Evolutionary conservation across 2,113 vertebrate genomes (phyloP), one percentile per base, ranked within the genome.

Genomic region (Corvus hawaiiensis): DNA sequence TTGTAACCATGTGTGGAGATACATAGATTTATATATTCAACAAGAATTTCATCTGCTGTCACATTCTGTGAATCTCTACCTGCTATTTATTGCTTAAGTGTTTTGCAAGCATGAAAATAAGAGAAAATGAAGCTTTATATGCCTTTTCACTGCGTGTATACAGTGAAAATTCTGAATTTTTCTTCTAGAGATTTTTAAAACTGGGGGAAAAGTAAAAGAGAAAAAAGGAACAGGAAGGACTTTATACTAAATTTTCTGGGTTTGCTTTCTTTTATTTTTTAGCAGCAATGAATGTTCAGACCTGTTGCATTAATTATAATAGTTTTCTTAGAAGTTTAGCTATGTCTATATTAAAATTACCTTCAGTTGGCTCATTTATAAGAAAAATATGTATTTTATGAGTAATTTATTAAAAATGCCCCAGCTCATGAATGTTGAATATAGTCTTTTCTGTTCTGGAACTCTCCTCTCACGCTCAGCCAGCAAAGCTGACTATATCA

Each of bases 171-270:
- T 85, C 18, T 71, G 18, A 5, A 16, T 32, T 87, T 81, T 66
- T 56, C 21, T 69, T 44, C 21, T 13, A 32, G 11, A 51, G 1
- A 41, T 66, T 51, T 73, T 6, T 19, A 24, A 63, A 73, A 39
- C 3, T 26, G 11, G 7, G 5, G 1, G 1, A 3, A 48, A 6
- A 10, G 16, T 16, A 13, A 43, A 6, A 10, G 4, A 4, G 9
- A 19, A 8, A 37, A 24, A 35, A 61, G 1, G 2, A 52, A 62
- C 27, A 33, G 21, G 35, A 67, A 46, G 5, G 7, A 51, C 4
- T 44, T 61, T 21, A 46, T 21, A 10, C 1, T n/a, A 51, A 33
- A 33, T 82, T 37, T 58, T 52, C 8, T 52, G 7, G 1, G 13
- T 71, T 73, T 84, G 1, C 1, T 35, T 72, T 48, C 4, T n/a